Evolutionary conservation across 1,140 invertebrate species (phyloP).

Genomic region (Aricia agestis): DNA sequence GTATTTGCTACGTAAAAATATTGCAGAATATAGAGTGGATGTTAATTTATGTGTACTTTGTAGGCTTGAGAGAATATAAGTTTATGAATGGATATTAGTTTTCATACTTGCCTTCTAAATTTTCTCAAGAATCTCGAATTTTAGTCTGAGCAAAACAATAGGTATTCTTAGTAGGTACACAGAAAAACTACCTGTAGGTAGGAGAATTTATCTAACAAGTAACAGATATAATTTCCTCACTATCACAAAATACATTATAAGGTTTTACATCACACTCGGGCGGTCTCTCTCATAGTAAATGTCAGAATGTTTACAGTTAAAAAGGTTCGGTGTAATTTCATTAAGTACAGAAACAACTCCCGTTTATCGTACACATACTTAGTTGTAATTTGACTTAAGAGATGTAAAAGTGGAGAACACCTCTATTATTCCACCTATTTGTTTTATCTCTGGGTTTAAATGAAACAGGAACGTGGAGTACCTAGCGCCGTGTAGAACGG

Average conservation of each 20-base stretch:
- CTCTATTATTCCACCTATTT: constrained; percentile 41
- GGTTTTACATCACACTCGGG: not conserved
- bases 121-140: too few relatives aligned
- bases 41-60: not conserved
- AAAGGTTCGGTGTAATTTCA: constrained; percentile 4
- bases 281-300: not conserved
- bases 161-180: too few relatives aligned
- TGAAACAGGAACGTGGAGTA: constrained; percentile 39
- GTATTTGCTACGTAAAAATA: not conserved
- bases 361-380: constrained; percentile 11
- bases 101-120: too few relatives aligned
- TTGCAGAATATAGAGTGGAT: not conserved
- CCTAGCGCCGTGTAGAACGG: constrained; percentile 22
- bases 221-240: too few relatives aligned
- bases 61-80: too few relatives aligned
- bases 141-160: too few relatives aligned
- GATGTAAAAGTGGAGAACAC: constrained; percentile 39
- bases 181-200: too few relatives aligned
- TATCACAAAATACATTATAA: too few relatives aligned
- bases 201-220: too few relatives aligned
- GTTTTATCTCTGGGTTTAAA: constrained; percentile 44
- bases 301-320: not conserved
- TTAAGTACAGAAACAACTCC: constrained; percentile 8
- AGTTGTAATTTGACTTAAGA: constrained; percentile 36
- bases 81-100: too few relatives aligned